These are phyloP conservation scores for Drosophila chauvacae DNA, from an alignment of 1,140 invertebrate species.

Conservation along the genomic window DNA sequence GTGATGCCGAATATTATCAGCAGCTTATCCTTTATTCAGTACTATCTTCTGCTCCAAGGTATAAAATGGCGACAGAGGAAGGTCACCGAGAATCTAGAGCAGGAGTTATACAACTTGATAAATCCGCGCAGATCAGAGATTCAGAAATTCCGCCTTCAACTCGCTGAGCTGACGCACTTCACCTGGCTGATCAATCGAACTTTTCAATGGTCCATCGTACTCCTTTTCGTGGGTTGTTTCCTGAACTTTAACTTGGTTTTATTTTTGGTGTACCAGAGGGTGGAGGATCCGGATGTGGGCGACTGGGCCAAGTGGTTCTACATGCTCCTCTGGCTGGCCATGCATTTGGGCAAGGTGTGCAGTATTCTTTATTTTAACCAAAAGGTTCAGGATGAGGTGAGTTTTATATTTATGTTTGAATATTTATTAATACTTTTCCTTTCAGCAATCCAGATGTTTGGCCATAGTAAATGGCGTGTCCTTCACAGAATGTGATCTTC, in stretches of 20 bases:
- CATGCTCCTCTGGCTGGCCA: conserved; percentile 51
- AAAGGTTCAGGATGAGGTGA: conserved; percentile 41
- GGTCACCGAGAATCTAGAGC: conserved; percentile 20
- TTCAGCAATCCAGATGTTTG: conserved; percentile 57
- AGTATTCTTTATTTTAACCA: conserved; percentile 66
- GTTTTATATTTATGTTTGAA: not conserved
- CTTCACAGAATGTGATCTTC: conserved; percentile 7
- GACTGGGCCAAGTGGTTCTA: conserved; percentile 43
- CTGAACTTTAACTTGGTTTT: conserved; percentile 67
- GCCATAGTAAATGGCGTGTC: conserved; percentile 15
- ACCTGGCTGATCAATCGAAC: conserved; percentile 53
- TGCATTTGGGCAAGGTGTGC: conserved; percentile 70
- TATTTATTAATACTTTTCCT: not conserved
- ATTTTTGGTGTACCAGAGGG: conserved; percentile 65
- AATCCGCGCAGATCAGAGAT: conserved; percentile 5
- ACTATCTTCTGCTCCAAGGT: conserved; percentile 49
- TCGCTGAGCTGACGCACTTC: conserved; percentile 49
- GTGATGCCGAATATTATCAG: conserved; percentile 57
- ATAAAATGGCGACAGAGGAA: conserved; percentile 25
- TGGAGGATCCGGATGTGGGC: conserved; percentile 24
- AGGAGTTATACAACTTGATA: conserved; percentile 7
- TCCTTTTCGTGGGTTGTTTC: conserved; percentile 69
- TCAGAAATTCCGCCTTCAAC: conserved; percentile 46
- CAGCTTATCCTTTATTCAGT: conserved; percentile 52
- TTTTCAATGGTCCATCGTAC: conserved; percentile 56